Base-by-base conservation (phyloP, 2,888 invertebrate species). In the Himalopsyche anomala region DNA sequence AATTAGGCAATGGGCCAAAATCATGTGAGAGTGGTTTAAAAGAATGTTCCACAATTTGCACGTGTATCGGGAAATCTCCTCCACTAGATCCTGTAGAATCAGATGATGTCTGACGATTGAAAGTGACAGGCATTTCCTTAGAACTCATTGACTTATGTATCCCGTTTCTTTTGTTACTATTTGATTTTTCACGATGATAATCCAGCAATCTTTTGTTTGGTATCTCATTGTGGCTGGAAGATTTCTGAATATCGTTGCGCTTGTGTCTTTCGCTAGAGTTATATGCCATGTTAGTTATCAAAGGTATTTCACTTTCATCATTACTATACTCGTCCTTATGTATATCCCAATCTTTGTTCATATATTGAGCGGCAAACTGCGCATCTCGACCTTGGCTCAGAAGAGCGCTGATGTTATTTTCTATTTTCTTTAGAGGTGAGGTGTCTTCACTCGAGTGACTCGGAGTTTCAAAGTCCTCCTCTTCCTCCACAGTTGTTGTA, bases 61-160 rank as follows among this genome's bases (percentile, higher is more conserved):
- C 95, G 89, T 94, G 93, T 19, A 94, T 90, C 0, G 94, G 94
- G 90, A 95, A 95, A 89, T 95, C 94, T 38, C 94, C 94, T 5
- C 93, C 92, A 89, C 93, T 93, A 5, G 93, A 93, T 5, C 93
- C 93, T 1, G 93, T 93, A 1, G 93, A 93, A 89, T 93, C 93
- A 4, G 93, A 93, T 0, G 93, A 93, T 19, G 93, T 93, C 89
- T 93, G 93, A 45, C 93, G 92, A 90, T 94, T 92, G 89, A 94
- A 92, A 83, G 94, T 92, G 19, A 94, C 93, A 40, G 94, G 92
- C 93, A 95, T 95, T 90, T 96, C 96, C 90, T 96, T 96, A 87
- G 95, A 95, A 90, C 96, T 96, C 89, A 95, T 95, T 19, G 96
- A 96, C 90, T 96, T 96, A 90, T 96, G 96, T 91, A 96, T 95